These are phyloP conservation scores for Hesperophylax magnus DNA, from an alignment of 1,140 invertebrate genomes.

Conservation along the genomic window DNA sequence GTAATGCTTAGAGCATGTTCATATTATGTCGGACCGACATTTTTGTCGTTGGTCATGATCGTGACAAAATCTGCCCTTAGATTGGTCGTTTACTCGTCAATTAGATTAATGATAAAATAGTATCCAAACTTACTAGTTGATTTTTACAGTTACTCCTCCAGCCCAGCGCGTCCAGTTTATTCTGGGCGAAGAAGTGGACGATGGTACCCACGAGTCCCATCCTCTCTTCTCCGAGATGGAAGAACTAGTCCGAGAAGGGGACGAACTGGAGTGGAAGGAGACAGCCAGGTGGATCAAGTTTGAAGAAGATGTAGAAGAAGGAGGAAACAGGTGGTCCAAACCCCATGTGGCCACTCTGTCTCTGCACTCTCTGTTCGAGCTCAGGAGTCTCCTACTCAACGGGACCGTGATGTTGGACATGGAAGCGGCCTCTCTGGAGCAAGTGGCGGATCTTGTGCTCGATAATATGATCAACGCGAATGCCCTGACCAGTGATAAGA, in stretches of 20 bases:
- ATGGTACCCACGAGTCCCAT: constrained; percentile 86
- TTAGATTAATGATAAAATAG: too few species aligned
- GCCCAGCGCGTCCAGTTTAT: constrained; percentile 96
- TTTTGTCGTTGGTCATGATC: too few species aligned
- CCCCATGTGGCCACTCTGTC: constrained; percentile 94
- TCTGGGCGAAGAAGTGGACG: constrained; percentile 92
- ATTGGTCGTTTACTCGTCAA: too few species aligned
- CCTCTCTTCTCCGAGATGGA: constrained; percentile 97
- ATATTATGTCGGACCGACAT: too few species aligned
- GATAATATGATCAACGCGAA: constrained; percentile 92
- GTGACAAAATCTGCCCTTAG: too few species aligned
- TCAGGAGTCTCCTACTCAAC: constrained; percentile 89
- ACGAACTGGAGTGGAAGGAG: constrained; percentile 96
- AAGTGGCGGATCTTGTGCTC: constrained; percentile 91
- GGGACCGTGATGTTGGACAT: constrained; percentile 93
- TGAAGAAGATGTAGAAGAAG: constrained; percentile 95
- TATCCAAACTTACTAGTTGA: not conserved
- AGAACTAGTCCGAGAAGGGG: constrained; percentile 88
- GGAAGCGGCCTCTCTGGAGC: constrained; percentile 87
- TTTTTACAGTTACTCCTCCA: constrained; percentile 81
- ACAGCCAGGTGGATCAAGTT: constrained; percentile 98
- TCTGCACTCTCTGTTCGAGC: constrained; percentile 91
- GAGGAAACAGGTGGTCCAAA: constrained; percentile 95
- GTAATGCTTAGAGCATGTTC: too few species aligned
- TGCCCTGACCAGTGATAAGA: constrained; percentile 80